phyloP scores from a whole-genome alignment of 1,140 invertebrate species.

The Drosophila eugracilis region DNA sequence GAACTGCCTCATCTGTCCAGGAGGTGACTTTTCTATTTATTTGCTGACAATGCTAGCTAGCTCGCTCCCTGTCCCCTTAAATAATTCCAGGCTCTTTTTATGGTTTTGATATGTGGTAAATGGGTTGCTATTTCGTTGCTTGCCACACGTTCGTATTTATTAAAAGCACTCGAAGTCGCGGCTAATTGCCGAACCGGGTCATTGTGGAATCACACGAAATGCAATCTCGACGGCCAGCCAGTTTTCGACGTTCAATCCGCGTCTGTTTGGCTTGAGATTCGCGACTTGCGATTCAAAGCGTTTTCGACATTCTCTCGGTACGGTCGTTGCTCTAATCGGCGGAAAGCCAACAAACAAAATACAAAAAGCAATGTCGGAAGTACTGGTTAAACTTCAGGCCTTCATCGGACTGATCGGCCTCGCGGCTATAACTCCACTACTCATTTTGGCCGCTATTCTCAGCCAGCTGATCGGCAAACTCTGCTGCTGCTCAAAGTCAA shows the following conservation, averaged over 20 bases:
- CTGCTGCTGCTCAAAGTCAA: background rate
- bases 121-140: conserved; percentile 21
- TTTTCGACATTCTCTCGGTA: conserved; percentile 22
- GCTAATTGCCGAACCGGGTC: conserved; percentile 34
- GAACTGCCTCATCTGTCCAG: conserved; percentile 60
- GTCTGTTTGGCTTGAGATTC: background rate
- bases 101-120: background rate
- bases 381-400: conserved; percentile 23
- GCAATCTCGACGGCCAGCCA: conserved; percentile 18
- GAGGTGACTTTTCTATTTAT: conserved; percentile 60
- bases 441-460: conserved; percentile 31
- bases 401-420: conserved; percentile 7
- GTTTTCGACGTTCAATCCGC: conserved; percentile 10
- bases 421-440: conserved; percentile 18
- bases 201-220: conserved; percentile 3
- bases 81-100: conserved; percentile 2
- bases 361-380: conserved; percentile 40
- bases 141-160: conserved; percentile 4
- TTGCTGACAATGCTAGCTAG: conserved; percentile 31
- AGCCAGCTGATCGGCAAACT: conserved; percentile 12
- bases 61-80: background rate
- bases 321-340: conserved; percentile 8
- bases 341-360: no score
- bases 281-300: conserved; percentile 19
- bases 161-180: background rate